These are phyloP conservation scores for Cheumatopsyche charites DNA, from an alignment of 1,140 invertebrate species.

Conservation along the genomic window DNA sequence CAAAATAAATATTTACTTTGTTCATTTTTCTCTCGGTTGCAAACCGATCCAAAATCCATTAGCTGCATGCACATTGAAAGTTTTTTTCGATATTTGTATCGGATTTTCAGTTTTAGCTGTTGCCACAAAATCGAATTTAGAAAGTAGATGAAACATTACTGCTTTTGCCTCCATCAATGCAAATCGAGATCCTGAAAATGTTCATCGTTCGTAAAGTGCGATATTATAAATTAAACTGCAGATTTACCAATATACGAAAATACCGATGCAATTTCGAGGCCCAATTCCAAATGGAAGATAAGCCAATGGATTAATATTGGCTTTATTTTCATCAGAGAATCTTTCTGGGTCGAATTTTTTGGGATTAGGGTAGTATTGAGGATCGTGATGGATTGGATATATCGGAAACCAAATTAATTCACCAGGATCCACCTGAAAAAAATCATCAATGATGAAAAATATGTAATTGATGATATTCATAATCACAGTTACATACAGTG, in stretches of 20 bases:
- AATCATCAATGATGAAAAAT: neutral
- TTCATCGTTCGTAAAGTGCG: slow-evolving; percentile 61
- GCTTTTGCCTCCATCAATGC: slow-evolving; percentile 52
- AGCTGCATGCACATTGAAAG: slow-evolving; percentile 40
- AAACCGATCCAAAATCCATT: slow-evolving; percentile 50
- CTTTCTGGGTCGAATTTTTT: slow-evolving; percentile 58
- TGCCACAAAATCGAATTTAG: slow-evolving; percentile 49
- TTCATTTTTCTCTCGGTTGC: slow-evolving; percentile 42
- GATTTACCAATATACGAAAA: neutral
- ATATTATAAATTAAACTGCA: slow-evolving; percentile 44
- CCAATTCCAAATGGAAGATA: slow-evolving; percentile 54
- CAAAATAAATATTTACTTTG: no score
- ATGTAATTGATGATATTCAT: no score
- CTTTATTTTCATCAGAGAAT: slow-evolving; percentile 51
- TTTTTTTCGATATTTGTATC: slow-evolving; percentile 38
- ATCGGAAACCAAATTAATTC: slow-evolving; percentile 49
- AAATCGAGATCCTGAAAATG: slow-evolving; percentile 58
- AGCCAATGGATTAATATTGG: slow-evolving; percentile 47
- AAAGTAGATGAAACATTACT: slow-evolving; percentile 48
- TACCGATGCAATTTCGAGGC: slow-evolving; percentile 59
- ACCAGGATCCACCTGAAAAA: slow-evolving; percentile 46
- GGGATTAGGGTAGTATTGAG: slow-evolving; percentile 63
- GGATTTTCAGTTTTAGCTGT: slow-evolving; percentile 47
- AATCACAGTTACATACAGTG: neutral
- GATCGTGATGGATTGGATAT: slow-evolving; percentile 53